These are phyloP conservation scores for Coracopsis vasa DNA, from an alignment of 2,113 vertebrate genomes.

Conservation along the genomic window DNA sequence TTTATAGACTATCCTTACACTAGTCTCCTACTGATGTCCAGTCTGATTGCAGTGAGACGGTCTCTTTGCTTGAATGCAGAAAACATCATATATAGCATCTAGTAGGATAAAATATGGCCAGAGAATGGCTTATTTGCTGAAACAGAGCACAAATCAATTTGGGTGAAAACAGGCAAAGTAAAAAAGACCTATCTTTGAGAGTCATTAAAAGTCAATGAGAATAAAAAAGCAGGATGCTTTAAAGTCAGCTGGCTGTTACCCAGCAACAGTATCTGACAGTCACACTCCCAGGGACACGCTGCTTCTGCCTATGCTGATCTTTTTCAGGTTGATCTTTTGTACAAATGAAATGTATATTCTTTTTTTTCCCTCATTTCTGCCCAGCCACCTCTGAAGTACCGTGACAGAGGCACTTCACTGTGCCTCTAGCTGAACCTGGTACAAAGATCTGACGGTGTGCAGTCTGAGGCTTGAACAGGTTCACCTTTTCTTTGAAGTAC, in stretches of 20 bases:
- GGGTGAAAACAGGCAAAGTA: background rate
- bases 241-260: conserved; percentile 24
- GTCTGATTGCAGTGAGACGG: background rate
- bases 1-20: background rate
- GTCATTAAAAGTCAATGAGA: background rate
- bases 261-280: conserved; percentile 26
- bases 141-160: background rate
- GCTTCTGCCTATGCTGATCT: background rate
- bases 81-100: background rate
- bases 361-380: background rate
- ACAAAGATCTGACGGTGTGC: background rate
- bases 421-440: background rate
- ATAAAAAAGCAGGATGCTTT: background rate
- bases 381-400: background rate
- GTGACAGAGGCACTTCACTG: rapidly evolving
- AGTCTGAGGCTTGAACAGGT: background rate
- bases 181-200: background rate
- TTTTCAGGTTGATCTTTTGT: background rate
- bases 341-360: background rate
- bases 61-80: background rate
- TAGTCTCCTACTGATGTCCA: background rate
- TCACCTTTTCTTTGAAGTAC: background rate
- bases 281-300: background rate
- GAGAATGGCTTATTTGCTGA: background rate
- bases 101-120: background rate